Conservation (phyloP, 2,888 invertebrate species). For the Drosophila pseudotalamancana region DNA sequence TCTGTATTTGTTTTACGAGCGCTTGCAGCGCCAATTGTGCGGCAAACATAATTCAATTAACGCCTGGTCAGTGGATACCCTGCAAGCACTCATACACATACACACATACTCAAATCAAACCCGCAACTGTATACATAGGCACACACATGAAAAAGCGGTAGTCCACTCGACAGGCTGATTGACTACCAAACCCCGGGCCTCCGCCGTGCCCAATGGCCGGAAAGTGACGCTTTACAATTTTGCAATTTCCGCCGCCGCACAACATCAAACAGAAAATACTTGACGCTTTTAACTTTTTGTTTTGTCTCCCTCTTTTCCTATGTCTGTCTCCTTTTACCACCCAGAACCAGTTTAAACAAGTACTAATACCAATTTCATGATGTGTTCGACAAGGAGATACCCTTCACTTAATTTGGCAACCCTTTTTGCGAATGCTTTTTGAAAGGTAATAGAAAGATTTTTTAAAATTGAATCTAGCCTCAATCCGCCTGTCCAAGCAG, state of each 20-base stretch:
- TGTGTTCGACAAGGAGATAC: too few relatives aligned
- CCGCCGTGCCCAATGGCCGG: slow-evolving; percentile 58
- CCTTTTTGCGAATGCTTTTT: too few relatives aligned
- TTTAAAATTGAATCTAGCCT: too few relatives aligned
- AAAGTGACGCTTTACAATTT: slow-evolving; percentile 73
- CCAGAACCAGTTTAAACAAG: too few relatives aligned
- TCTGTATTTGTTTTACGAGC: slow-evolving; percentile 33
- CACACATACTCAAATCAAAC: neutral
- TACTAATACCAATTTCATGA: too few relatives aligned
- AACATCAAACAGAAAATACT: slow-evolving; percentile 71
- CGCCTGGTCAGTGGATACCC: slow-evolving; percentile 57
- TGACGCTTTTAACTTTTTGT: slow-evolving; percentile 19
- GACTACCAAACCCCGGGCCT: slow-evolving; percentile 24
- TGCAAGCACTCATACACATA: slow-evolving; percentile 8
- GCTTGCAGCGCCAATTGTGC: slow-evolving; percentile 62
- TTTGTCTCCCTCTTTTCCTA: neutral
- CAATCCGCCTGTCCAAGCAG: too few relatives aligned
- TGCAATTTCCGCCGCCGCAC: slow-evolving; percentile 70
- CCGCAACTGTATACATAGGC: slow-evolving; percentile 5
- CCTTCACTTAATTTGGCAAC: too few relatives aligned
- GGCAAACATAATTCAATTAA: slow-evolving; percentile 77
- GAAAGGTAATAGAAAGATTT: too few relatives aligned
- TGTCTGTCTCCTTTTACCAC: too few relatives aligned
- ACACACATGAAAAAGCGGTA: slow-evolving; percentile 5
- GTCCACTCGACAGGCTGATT: slow-evolving; percentile 27